These are phyloP conservation scores for Lycodopsis pacificus DNA, from an alignment of 2,797 vertebrate genomes.

Conservation along the genomic window DNA sequence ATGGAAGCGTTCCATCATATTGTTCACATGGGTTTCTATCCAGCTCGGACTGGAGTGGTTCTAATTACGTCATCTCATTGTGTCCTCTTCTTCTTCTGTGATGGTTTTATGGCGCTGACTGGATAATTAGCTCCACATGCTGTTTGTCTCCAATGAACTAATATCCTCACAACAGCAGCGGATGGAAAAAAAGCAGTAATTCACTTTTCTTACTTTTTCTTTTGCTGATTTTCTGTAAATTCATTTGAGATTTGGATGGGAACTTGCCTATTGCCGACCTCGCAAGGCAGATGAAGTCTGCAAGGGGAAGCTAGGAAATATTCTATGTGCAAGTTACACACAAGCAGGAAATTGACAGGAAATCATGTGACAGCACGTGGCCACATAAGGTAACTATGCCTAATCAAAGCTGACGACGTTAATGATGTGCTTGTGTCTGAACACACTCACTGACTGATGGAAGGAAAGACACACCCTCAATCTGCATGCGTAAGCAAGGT, in stretches of 20 bases:
- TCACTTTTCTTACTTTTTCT: not conserved
- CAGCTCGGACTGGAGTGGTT: not conserved
- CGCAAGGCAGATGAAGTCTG: not conserved
- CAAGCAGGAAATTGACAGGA: not conserved
- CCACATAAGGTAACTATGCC: not conserved
- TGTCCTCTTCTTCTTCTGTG: not conserved
- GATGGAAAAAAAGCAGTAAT: not conserved
- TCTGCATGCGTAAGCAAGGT: not conserved
- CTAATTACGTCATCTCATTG: not conserved
- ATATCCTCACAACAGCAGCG: too few relatives aligned
- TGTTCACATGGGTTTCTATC: not conserved
- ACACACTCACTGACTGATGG: not conserved
- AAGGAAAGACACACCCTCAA: not conserved
- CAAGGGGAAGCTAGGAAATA: not conserved
- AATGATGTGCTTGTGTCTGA: not conserved
- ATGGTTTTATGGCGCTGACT: not conserved
- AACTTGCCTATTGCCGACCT: not conserved
- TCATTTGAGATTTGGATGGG: not conserved
- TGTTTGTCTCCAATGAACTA: not conserved
- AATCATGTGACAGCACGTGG: not conserved
- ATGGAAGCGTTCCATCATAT: too few relatives aligned
- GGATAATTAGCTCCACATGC: not conserved
- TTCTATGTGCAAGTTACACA: not conserved
- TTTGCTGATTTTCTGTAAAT: not conserved
- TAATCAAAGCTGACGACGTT: not conserved